Evolutionary conservation across 2,888 invertebrate genomes (phyloP).

Genomic region (Lithosia quadra): DNA sequence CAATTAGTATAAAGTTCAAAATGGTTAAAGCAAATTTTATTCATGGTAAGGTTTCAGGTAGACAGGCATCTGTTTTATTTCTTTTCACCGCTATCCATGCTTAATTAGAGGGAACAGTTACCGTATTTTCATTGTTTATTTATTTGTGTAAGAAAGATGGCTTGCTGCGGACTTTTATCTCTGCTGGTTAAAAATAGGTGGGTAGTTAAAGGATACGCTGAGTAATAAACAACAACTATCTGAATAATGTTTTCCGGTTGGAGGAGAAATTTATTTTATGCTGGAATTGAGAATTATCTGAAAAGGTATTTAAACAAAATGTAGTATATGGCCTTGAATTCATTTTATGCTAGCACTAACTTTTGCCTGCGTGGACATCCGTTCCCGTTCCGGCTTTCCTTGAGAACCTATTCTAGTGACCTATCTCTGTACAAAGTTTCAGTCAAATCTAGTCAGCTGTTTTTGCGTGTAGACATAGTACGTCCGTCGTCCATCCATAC

Average conservation of each 20-base stretch:
- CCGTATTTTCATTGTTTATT: slow-evolving; percentile 18
- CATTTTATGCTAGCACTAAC: background rate
- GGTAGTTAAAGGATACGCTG: slow-evolving; percentile 2
- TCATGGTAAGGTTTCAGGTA: slow-evolving; percentile 15
- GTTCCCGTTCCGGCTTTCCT: too few relatives aligned
- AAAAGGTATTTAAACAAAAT: background rate
- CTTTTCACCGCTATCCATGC: slow-evolving; percentile 7
- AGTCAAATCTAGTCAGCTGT: too few relatives aligned
- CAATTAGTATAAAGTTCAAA: background rate
- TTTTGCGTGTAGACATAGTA: too few relatives aligned
- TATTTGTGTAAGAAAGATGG: slow-evolving; percentile 9
- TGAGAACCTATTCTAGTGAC: too few relatives aligned
- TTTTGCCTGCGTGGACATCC: too few relatives aligned
- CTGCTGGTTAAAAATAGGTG: slow-evolving; percentile 7
- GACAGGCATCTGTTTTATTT: slow-evolving; percentile 34
- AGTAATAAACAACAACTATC: background rate
- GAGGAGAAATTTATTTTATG: background rate
- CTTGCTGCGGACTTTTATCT: slow-evolving; percentile 9
- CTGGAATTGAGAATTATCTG: background rate
- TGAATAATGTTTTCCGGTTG: slow-evolving; percentile 1
- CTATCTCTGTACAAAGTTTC: too few relatives aligned
- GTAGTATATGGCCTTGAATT: background rate
- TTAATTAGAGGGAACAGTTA: slow-evolving; percentile 20
- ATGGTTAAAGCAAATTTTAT: background rate
- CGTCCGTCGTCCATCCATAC: too few relatives aligned